phyloP scores from a whole-genome alignment of 1,140 invertebrate species.

The Drosophila azteca region DNA sequence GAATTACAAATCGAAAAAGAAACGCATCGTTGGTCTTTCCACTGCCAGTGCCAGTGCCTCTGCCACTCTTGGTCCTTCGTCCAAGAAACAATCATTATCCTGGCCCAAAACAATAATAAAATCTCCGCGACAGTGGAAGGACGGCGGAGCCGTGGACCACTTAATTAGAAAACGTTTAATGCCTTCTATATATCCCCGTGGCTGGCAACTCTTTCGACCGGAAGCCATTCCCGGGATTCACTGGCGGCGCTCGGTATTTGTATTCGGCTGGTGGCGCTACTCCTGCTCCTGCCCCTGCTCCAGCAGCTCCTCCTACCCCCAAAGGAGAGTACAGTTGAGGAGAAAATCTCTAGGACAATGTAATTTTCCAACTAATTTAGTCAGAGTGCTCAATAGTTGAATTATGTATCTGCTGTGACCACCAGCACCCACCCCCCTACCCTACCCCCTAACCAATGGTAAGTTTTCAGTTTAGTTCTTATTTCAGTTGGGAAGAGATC shows the following conservation, averaged over 20 bases:
- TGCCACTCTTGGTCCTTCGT: constrained; percentile 8
- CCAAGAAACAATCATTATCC: constrained; percentile 73
- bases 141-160: constrained; percentile 44
- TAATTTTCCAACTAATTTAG: constrained; percentile 81
- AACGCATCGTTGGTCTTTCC: constrained; percentile 48
- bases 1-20: constrained; percentile 52
- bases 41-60: too few species aligned
- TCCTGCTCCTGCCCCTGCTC: not conserved
- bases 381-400: constrained; percentile 73
- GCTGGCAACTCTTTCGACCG: constrained; percentile 44
- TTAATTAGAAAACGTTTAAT: constrained; percentile 83
- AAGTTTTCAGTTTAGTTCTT: constrained; percentile 14
- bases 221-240: constrained; percentile 51
- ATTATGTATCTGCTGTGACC: constrained; percentile 35
- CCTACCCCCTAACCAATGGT: constrained; percentile 28
- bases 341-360: constrained; percentile 33
- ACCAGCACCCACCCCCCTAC: not conserved
- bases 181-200: constrained; percentile 47
- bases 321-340: not conserved
- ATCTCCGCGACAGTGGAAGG: constrained; percentile 37
- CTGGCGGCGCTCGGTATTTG: constrained; percentile 24
- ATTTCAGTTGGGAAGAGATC: constrained; percentile 1
- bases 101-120: constrained; percentile 74
- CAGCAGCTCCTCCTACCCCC: not conserved
- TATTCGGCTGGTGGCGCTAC: not conserved